Conservation (phyloP, 2,888 invertebrate species). For the Eulithis prunata region DNA sequence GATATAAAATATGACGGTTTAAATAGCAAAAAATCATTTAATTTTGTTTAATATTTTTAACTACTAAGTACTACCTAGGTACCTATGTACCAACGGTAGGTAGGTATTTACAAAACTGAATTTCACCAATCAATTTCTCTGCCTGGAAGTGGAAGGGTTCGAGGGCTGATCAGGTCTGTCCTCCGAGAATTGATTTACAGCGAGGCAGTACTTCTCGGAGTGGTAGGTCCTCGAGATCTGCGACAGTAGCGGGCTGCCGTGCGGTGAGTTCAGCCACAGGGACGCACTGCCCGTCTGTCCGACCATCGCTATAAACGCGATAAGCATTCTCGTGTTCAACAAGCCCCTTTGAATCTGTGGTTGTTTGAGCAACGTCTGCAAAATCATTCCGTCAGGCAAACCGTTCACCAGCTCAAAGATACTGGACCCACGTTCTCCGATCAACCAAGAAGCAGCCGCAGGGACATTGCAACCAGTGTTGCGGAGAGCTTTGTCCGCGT, state of each 20-base stretch:
- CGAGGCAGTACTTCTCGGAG: conserved; percentile 78
- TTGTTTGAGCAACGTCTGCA: conserved; percentile 71
- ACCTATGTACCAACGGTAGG: too few relatives aligned
- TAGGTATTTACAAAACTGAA: too few relatives aligned
- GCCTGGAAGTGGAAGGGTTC: conserved; percentile 67
- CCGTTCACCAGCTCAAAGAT: conserved; percentile 74
- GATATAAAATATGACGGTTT: too few relatives aligned
- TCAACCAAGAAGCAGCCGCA: conserved; percentile 74
- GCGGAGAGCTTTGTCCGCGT: conserved; percentile 67
- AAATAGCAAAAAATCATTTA: too few relatives aligned
- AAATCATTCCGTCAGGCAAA: conserved; percentile 69
- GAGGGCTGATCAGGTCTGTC: conserved; percentile 46
- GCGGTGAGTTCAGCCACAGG: conserved; percentile 76
- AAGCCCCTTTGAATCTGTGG: conserved; percentile 76
- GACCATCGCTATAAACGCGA: conserved; percentile 78
- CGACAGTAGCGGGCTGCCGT: conserved; percentile 73
- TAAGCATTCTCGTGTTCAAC: conserved; percentile 74
- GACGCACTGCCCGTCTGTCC: conserved; percentile 74
- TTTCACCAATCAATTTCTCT: conserved; percentile 47
- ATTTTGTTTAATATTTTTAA: too few relatives aligned
- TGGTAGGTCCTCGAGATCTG: conserved; percentile 79
- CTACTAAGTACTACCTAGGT: too few relatives aligned
- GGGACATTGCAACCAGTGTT: conserved; percentile 73
- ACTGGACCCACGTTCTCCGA: conserved; percentile 76
- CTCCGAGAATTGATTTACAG: conserved; percentile 78